Evolutionary conservation across 1,140 invertebrate species (phyloP), one percentile per base, ranked within the genome.

Genomic region (Bacillus rossius): DNA sequence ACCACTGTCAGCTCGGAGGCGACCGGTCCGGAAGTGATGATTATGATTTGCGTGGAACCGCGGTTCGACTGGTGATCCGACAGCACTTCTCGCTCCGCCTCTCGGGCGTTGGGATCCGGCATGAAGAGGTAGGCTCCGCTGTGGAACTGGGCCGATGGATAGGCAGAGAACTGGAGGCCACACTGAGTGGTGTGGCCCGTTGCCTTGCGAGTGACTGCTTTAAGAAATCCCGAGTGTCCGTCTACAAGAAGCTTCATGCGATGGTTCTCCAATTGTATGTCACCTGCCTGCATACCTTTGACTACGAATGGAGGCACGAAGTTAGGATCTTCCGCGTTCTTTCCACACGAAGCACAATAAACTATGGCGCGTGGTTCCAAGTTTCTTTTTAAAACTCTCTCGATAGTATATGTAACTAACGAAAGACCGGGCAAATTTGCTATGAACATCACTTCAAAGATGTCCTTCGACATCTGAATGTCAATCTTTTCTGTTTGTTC

Each of bases 41-140:
- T 83, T 17, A 94, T 86, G 54, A 83, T 81, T 34, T 34, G 29
- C 10, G 10, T 34, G 64, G 76, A 71, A 60, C 82, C 81, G 22
- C 79, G 77, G 50, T 82, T 79, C 3, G 79, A 82, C 0, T 77
- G 74, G 61, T 89, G 89, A 7, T 84, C 80, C 29, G 29, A 34
- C 0, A 91, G 69, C 0, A 93, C 81, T 64, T 89, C 84, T 63
- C 86, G 87, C 61, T 88, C 85, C 1, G 80, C 81, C 56, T 88
- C 84, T 3, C 79, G 73, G 64, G 79, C 76, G 62, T 89, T 89
- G 0, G 92, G 91, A 71, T 88, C 81, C 0, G 94, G 93, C 83
- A 94, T 93, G 66, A 99, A 98, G 0, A 99, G 77, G 73, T 99
- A 99, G 0, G 96, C 96, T 0, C 97, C 97, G 3, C 89, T 93